Evolutionary conservation across 2,113 vertebrate species (phyloP).

Genomic region (Progne subis): DNA sequence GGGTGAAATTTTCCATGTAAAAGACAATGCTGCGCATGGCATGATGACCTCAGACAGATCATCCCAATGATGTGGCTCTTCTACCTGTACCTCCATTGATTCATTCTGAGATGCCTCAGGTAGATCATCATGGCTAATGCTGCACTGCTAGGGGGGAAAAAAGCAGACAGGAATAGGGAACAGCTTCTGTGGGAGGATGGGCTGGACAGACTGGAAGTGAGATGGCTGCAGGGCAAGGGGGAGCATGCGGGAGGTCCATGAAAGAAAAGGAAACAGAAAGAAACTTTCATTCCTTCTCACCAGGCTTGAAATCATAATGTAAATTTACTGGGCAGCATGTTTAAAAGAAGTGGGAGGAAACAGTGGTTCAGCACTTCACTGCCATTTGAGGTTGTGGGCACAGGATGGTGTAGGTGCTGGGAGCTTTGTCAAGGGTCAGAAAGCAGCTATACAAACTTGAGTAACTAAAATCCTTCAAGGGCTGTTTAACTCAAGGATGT

Average conservation of each 20-base stretch:
- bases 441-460: background rate
- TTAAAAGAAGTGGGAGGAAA: background rate
- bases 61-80: background rate
- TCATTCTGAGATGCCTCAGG: background rate
- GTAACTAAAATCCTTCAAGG: background rate
- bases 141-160: background rate
- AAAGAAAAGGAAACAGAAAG: background rate
- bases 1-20: background rate
- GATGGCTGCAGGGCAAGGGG: background rate
- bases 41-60: background rate
- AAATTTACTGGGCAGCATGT: background rate
- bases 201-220: background rate
- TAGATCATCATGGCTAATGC: background rate
- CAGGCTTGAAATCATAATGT: background rate
- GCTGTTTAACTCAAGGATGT: background rate
- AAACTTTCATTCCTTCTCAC: background rate
- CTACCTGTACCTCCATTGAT: background rate
- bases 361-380: background rate
- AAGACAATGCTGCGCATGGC: accelerated
- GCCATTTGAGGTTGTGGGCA: background rate
- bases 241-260: accelerated
- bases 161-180: background rate
- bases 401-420: too few species aligned
- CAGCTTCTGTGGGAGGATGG: background rate
- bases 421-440: background rate